Conservation (phyloP, 2,113 vertebrate genomes). For the Morone chrysops region DNA sequence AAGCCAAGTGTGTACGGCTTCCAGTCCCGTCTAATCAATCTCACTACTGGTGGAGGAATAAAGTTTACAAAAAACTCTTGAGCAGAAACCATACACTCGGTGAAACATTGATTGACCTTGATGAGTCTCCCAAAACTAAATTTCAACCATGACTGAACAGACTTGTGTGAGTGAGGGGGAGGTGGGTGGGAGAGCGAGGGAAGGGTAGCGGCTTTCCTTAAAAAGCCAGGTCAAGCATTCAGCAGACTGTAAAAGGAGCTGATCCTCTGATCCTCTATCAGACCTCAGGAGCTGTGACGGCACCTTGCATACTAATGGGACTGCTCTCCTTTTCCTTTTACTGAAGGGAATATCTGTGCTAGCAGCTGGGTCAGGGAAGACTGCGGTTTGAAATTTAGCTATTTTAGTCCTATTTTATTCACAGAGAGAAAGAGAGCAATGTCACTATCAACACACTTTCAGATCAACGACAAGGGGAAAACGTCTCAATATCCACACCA, state of each 20-base stretch:
- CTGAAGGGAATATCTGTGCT: conserved; percentile 54
- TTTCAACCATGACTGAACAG: conserved; percentile 58
- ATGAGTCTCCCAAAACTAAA: conserved; percentile 54
- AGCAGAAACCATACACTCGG: conserved; percentile 19
- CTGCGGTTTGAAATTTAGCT: conserved; percentile 44
- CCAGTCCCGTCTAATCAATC: conserved; percentile 32
- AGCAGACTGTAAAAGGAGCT: conserved; percentile 76
- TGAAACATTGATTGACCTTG: conserved; percentile 54
- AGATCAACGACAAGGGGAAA: neutral
- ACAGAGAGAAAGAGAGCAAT: neutral
- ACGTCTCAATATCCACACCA: neutral
- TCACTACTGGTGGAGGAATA: neutral
- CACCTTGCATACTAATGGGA: conserved; percentile 79
- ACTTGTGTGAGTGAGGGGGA: neutral
- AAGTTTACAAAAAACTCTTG: conserved; percentile 15
- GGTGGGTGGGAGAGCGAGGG: too few species aligned
- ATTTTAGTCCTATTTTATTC: conserved; percentile 39
- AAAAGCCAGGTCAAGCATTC: conserved; percentile 71
- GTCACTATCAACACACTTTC: too few species aligned
- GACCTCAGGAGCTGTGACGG: conserved; percentile 74
- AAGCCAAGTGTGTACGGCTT: conserved; percentile 14
- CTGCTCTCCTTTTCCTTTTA: conserved; percentile 54
- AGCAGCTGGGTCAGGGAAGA: conserved; percentile 66
- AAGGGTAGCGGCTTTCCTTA: conserved; percentile 52
- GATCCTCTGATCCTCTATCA: conserved; percentile 72